Conservation (phyloP, 1,140 invertebrate genomes). For the Penaeus vannamei region DNA sequence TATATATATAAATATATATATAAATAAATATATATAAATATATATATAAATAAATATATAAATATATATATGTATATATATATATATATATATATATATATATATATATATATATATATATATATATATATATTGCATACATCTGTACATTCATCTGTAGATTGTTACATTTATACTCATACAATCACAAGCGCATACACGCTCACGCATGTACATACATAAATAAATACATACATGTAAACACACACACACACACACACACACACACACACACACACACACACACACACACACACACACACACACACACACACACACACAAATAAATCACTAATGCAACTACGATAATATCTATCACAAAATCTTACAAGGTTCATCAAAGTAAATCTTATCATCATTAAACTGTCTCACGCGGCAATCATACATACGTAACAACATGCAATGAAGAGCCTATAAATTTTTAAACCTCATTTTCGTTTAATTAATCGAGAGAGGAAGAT, state of each 20-base stretch:
- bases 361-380: not conserved
- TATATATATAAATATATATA: conserved; percentile 20
- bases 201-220: not conserved
- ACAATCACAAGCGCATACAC: not conserved
- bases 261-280: not conserved
- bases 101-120: conserved; percentile 33
- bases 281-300: conserved; percentile 25
- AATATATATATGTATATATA: conserved; percentile 12
- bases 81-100: conserved; percentile 13
- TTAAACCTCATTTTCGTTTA: not conserved
- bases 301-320: not conserved
- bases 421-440: not conserved
- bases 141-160: not conserved
- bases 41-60: conserved; percentile 30
- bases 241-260: conserved; percentile 1
- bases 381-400: not conserved
- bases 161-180: not conserved
- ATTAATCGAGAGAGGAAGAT: not conserved
- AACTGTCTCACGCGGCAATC: not conserved
- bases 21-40: conserved; percentile 33
- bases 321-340: too few relatives aligned
- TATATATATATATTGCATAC: conserved; percentile 33
- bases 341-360: too few relatives aligned
- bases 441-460: not conserved
- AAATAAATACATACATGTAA: not conserved